Evolutionary conservation across 2,797 vertebrate species (phyloP).

Genomic region (Melopsittacus undulatus): DNA sequence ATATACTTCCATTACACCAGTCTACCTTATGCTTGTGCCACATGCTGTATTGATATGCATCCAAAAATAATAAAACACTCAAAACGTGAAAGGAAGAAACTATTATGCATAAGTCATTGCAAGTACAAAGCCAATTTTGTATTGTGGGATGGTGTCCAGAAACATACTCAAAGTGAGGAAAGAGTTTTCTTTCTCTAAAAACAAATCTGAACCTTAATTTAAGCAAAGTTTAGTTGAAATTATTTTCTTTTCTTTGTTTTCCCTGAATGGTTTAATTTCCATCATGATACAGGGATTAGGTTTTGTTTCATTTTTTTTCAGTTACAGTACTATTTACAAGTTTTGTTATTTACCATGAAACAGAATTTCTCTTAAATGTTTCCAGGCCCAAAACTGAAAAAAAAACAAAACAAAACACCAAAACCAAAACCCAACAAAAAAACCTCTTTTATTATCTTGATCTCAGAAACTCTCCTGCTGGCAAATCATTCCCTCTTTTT

Average conservation of each 20-base stretch:
- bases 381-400: conserved; percentile 14
- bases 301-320: neutral
- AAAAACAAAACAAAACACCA: neutral
- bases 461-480: conserved; percentile 44
- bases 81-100: conserved; percentile 68
- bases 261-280: neutral
- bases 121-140: conserved; percentile 67
- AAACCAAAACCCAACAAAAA: neutral
- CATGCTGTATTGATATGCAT: conserved; percentile 56
- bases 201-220: conserved; percentile 72
- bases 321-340: conserved; percentile 16
- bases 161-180: conserved; percentile 35
- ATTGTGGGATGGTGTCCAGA: conserved; percentile 62
- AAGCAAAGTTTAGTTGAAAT: conserved; percentile 58
- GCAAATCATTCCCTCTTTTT: neutral
- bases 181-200: conserved; percentile 69
- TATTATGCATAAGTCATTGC: conserved; percentile 55
- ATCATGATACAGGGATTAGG: neutral
- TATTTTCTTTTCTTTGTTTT: conserved; percentile 65
- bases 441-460: conserved; percentile 45
- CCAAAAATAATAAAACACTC: conserved; percentile 74
- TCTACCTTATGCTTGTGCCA: conserved; percentile 28
- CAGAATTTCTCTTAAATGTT: conserved; percentile 54
- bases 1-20: neutral
- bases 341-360: conserved; percentile 34